Percentiles rank a stretch among this genome's conserved stretches.
Evolutionary conservation across 2,113 vertebrate genomes (phyloP).

Genomic region (Uria lomvia): DNA sequence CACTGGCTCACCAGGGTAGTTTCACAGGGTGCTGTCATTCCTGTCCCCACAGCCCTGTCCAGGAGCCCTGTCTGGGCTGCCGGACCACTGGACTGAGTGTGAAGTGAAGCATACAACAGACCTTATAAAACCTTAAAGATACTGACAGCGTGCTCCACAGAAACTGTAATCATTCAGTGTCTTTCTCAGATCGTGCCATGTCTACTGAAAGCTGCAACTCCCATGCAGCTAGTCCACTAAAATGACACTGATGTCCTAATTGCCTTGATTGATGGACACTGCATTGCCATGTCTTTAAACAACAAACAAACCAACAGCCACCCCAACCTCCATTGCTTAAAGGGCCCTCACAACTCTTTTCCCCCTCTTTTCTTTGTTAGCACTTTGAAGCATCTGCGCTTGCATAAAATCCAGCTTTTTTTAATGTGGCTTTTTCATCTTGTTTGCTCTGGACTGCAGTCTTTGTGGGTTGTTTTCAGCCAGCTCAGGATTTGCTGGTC

Average conservation of each 20-base stretch:
- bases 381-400: constrained; percentile 47
- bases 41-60: not conserved
- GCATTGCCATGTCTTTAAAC: not conserved
- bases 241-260: not conserved
- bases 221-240: not conserved
- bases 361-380: not conserved
- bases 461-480: constrained; percentile 75
- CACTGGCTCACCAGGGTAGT: not conserved
- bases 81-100: not conserved
- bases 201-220: not conserved
- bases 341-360: not conserved
- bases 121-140: not conserved
- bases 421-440: constrained; percentile 67
- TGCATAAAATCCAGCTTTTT: constrained; percentile 64
- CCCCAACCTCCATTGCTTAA: not conserved
- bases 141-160: fast-evolving
- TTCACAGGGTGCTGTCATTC: not conserved
- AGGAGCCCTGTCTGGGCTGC: not conserved
- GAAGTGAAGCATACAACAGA: not conserved
- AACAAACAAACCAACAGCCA: not conserved
- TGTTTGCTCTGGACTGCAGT: constrained; percentile 75
- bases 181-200: not conserved
- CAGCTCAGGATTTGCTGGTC: constrained; percentile 73
- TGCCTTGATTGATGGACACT: not conserved
- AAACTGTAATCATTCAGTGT: fast-evolving